Evolutionary conservation across 2,797 vertebrate species (phyloP).

Genomic region (Phataginus tricuspis): DNA sequence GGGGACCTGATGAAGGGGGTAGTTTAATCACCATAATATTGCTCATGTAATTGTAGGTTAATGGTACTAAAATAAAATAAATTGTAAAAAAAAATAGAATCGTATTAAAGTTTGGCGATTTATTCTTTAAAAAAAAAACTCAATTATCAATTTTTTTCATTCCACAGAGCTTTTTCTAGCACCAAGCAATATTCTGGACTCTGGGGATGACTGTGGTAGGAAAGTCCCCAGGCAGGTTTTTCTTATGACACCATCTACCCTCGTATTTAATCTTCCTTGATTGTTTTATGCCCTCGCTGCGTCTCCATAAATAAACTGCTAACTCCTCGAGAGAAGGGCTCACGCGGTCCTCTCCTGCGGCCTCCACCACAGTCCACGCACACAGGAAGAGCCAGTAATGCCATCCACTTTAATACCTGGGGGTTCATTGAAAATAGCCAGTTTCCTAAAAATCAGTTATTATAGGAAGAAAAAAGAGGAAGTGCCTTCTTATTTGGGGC

Average conservation of each 20-base stretch:
- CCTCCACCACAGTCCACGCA: too few species aligned
- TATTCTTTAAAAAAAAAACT: too few species aligned
- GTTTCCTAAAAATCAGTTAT: neutral
- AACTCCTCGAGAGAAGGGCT: neutral
- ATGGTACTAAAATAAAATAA: too few species aligned
- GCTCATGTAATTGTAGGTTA: too few species aligned
- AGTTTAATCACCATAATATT: too few species aligned
- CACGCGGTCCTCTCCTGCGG: neutral
- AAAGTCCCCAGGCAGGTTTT: conserved; percentile 36
- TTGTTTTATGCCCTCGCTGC: neutral
- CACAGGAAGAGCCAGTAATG: neutral
- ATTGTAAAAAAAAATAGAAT: too few species aligned
- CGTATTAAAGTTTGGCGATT: too few species aligned
- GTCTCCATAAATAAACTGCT: neutral
- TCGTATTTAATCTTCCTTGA: neutral
- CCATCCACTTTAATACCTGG: neutral
- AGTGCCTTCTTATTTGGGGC: neutral
- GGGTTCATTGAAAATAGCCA: neutral
- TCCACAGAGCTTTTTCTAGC: neutral
- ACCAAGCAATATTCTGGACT: conserved; percentile 32
- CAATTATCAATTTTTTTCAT: conserved; percentile 45
- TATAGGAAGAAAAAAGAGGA: neutral
- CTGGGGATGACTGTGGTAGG: neutral
- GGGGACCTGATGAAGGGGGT: too few species aligned
- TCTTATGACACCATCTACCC: neutral